These are phyloP conservation scores for Cryptocephalus primarius DNA, from an alignment of 2,888 invertebrate genomes.

Conservation along the genomic window DNA sequence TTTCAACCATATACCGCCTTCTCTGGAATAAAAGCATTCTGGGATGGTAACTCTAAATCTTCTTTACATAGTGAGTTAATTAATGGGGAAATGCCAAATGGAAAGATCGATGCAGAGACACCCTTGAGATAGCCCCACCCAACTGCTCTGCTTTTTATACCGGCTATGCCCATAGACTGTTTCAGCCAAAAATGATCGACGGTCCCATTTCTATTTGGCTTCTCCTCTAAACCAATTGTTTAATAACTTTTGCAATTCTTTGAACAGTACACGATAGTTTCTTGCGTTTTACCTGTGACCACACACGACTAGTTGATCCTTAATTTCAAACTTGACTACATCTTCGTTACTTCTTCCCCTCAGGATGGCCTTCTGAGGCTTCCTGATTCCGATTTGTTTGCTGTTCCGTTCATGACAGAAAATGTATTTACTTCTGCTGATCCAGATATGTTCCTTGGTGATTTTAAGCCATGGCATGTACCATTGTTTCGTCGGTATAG, in stretches of 20 bases:
- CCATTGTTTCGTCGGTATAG: conserved; percentile 34
- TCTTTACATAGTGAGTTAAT: too few relatives aligned
- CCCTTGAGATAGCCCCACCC: too few relatives aligned
- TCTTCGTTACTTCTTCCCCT: conserved; percentile 29
- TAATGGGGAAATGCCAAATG: too few relatives aligned
- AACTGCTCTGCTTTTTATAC: too few relatives aligned
- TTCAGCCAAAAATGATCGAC: too few relatives aligned
- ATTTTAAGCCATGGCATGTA: conserved; percentile 45
- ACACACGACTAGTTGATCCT: conserved; percentile 31
- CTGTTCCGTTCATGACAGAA: conserved; percentile 27
- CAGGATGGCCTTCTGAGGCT: conserved; percentile 2
- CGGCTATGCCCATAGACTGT: too few relatives aligned
- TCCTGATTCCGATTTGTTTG: conserved; percentile 11
- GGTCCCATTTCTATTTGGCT: too few relatives aligned
- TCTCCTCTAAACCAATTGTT: too few relatives aligned
- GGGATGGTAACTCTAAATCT: too few relatives aligned
- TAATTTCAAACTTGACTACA: conserved; percentile 38
- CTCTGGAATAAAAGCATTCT: conserved; percentile 21
- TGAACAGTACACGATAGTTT: background rate
- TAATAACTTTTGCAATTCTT: too few relatives aligned
- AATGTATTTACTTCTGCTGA: conserved; percentile 39
- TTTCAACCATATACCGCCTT: conserved; percentile 36
- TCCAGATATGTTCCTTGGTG: conserved; percentile 41
- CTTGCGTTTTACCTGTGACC: conserved; percentile 34
- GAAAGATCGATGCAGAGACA: too few relatives aligned